Percentiles rank a stretch among this genome's conserved stretches.
Evolutionary conservation across 1,140 invertebrate genomes (phyloP).

Genomic region (Melipona quadrifasciata): DNA sequence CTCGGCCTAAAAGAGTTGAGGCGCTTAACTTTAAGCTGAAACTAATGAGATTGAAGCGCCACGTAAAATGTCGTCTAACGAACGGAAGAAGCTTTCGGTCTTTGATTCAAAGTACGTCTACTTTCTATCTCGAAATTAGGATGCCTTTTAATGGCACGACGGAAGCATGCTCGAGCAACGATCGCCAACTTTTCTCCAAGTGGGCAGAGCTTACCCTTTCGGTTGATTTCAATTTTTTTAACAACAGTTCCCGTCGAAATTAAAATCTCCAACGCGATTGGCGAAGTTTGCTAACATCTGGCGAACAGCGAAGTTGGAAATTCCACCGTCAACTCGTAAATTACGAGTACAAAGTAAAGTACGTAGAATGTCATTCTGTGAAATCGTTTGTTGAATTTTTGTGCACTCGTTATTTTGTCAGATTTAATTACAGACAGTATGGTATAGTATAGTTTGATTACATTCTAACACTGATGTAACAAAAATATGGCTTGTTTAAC

Average conservation of each 20-base stretch:
- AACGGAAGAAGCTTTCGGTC: slow-evolving; percentile 74
- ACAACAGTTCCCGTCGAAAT: background rate
- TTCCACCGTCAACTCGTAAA: background rate
- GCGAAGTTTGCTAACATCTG: background rate
- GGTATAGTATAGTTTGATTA: no score
- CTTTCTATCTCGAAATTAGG: slow-evolving; percentile 71
- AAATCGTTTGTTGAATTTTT: background rate
- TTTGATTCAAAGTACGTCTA: slow-evolving; percentile 71
- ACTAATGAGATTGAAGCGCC: slow-evolving; percentile 72
- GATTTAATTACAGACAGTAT: background rate
- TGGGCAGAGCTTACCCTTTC: background rate
- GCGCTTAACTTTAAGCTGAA: slow-evolving; percentile 75
- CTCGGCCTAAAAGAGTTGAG: slow-evolving; percentile 68
- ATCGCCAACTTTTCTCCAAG: slow-evolving; percentile 23
- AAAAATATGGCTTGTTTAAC: no score
- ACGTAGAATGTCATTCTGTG: background rate
- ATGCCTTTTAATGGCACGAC: slow-evolving; percentile 54
- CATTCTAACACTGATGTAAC: no score
- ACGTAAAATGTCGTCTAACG: slow-evolving; percentile 66
- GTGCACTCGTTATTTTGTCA: background rate
- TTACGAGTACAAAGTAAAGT: background rate
- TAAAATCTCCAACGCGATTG: background rate
- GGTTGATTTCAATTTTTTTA: background rate
- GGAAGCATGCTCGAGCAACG: background rate
- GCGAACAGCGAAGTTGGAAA: background rate